A percentile compares a stretch with the other conserved stretches of the same genome.
Conservation (phyloP, 2,888 invertebrate genomes). For the Orgyia antiqua region DNA sequence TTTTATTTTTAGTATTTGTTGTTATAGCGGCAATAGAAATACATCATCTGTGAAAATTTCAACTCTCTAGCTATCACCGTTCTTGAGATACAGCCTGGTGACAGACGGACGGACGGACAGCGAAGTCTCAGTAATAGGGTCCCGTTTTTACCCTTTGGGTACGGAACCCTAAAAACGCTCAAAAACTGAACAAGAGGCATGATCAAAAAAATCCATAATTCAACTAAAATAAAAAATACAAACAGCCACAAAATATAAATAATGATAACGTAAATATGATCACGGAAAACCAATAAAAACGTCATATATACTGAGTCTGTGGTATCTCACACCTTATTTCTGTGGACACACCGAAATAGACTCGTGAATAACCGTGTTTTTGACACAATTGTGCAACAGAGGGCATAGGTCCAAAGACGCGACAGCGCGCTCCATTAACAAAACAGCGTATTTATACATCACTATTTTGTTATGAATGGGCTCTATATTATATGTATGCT, state of each 20-base stretch:
- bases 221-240: no score
- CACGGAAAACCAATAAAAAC: slow-evolving; percentile 11
- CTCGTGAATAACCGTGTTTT: slow-evolving; percentile 24
- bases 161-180: no score
- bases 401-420: slow-evolving; percentile 21
- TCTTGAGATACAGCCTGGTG: no score
- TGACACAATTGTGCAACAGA: slow-evolving; percentile 29
- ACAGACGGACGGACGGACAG: no score
- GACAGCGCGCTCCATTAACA: slow-evolving; percentile 27
- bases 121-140: no score
- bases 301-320: slow-evolving; percentile 8
- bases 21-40: no score
- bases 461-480: slow-evolving; percentile 44
- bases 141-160: no score
- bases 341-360: slow-evolving; percentile 13
- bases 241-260: slow-evolving; percentile 11
- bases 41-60: no score
- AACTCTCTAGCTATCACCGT: no score
- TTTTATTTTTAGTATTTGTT: no score
- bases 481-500: slow-evolving; percentile 2
- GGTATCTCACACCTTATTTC: slow-evolving; percentile 15
- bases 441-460: slow-evolving; percentile 32
- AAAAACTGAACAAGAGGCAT: no score
- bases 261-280: slow-evolving; percentile 15
- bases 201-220: no score